These are phyloP conservation scores for Psephotus haematonotus DNA, from an alignment of 2,113 vertebrate genomes.

Conservation along the genomic window DNA sequence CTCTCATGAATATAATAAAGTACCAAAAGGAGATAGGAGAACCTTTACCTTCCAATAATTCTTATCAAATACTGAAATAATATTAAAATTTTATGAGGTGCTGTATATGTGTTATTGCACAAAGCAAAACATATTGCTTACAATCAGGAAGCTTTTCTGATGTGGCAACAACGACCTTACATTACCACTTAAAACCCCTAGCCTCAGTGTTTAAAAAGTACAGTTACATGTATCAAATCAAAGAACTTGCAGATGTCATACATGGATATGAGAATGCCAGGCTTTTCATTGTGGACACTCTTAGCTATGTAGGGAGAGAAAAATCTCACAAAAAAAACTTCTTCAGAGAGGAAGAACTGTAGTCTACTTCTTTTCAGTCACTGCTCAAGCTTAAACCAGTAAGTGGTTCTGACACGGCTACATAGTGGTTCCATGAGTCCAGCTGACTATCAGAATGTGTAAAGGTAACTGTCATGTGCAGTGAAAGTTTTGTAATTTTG, in stretches of 20 bases:
- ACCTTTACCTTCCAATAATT: conserved; percentile 45
- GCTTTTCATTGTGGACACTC: neutral
- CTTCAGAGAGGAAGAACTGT: neutral
- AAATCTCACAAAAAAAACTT: neutral
- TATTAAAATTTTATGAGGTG: conserved; percentile 32
- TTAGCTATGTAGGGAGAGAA: neutral
- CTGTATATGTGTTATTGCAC: neutral
- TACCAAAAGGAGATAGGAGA: conserved; percentile 19
- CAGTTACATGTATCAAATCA: neutral
- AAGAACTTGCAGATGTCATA: neutral
- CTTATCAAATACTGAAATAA: conserved; percentile 52
- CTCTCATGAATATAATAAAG: conserved; percentile 43
- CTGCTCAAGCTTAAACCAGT: neutral
- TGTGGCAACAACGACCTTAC: neutral
- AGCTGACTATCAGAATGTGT: neutral
- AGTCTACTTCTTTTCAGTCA: neutral
- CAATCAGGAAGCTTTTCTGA: neutral
- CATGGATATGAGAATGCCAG: neutral
- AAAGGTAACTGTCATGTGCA: neutral
- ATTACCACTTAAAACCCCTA: neutral
- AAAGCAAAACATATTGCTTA: neutral
- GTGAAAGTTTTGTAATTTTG: neutral
- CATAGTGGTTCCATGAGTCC: neutral
- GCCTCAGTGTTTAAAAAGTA: neutral
- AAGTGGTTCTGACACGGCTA: neutral